Base-by-base conservation (phyloP, 2,797 vertebrate species). In the Triplophysa bombifrons region DNA sequence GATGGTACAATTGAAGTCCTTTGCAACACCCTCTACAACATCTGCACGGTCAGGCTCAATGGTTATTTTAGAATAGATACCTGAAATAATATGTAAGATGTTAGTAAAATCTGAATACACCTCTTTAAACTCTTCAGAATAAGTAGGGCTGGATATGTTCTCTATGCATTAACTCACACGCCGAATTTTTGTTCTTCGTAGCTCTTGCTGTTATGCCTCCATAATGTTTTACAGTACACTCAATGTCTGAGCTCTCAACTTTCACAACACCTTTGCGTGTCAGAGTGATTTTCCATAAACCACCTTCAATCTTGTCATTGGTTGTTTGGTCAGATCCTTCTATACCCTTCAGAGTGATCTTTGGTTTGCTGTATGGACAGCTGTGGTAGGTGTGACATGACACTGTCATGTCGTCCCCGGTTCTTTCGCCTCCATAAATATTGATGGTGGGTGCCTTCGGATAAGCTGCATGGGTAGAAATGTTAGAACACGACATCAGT, bases 1-100 rank as follows among this genome's bases (percentile, higher is more conserved):
- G 51, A 91, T 84, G 2, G 84, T 87, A 30, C 90, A 92, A 19
- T 68, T 85, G 0, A 91, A 86, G 76, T 76, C 87, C 16, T 72
- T 67, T 53, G 83, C 86, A 0, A 86, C 67, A 2, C 89, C 90
- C 76, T 91, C 91, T 3, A 60, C 87, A 34, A 67, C 3, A 58
- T 85, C 60, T 1, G 68, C 81, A 4, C 84, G 84, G 12, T 72
- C 53, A 30, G 79, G 82, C 25, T 50, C 51, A 83, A 91, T 88
- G 11, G 0, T 77, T 53, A 92, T 88, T 2, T 85, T 44, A 3
- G 88, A 16, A 34, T 84, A 76, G 1, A 85, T 82, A 85, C 90
- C 90, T 92, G 73, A 34, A 61, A 48, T 41, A 2, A 41, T 11
- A 41, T 41, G 5, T 5, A 11, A 41, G 41, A 41, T 0, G 9